Base-by-base conservation (phyloP, 1,140 invertebrate species). In the Charaxes varanes region DNA sequence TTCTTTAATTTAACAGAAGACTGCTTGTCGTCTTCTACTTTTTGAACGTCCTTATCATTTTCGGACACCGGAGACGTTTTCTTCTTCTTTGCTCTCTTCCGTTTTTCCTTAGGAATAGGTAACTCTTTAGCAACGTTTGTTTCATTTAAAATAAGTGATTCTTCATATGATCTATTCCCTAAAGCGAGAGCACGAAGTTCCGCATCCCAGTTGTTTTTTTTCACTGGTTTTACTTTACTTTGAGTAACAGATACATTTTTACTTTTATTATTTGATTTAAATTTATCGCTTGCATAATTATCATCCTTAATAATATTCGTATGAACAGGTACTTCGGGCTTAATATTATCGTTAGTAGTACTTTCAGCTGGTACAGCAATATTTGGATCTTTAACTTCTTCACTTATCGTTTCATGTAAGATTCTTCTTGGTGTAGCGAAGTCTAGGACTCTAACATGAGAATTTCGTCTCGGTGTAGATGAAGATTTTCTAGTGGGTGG, bases 391-490 rank as follows among this genome's bases (percentile, higher is more conserved):
- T 55, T 44, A n/a, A n/a, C n/a, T n/a, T n/a, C n/a, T 55, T 79
- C 70, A 35, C 47, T 54, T 27, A 63, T 61, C 4, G 53, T 61
- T 55, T 76, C 71, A 35, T 69, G 54, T 46, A 79, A 53, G 37
- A 79, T 74, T 48, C 76, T 57, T 55, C 73, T 57, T 2, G 74
- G 78, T 18, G 76, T 80, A 11, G 70, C 62, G 32, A 83, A 83
- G 54, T 83, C 74, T 55, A 83, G 61, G 10, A 80, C 73, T 45
- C 79, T 62, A 15, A 80, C 53, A 45, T 83, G 76, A 2, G 76
- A 71, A 8, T 60, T 64, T 12, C 79, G 54, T 8, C 79, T 60
- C 6, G 79, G 79, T 16, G 79, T 83, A 3, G 79, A 83, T 1
- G 72, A 79, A 0, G 79, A 77, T 40, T 76, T 80, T 37, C 66